Conservation (phyloP, 2,888 invertebrate species). For the Agriotes lineatus region DNA sequence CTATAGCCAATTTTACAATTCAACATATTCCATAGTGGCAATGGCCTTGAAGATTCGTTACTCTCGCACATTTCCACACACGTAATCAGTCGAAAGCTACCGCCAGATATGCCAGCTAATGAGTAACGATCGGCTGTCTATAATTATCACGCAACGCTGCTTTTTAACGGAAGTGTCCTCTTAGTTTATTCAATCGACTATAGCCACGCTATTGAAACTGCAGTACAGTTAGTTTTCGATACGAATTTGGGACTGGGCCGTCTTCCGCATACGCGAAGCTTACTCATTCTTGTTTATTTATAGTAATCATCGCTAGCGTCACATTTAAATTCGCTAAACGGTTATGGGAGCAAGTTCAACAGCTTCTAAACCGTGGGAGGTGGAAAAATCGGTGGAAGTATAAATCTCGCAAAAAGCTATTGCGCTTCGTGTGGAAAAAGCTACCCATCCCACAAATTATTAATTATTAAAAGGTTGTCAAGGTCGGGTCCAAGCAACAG, state of each 20-base stretch:
- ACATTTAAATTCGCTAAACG: no score
- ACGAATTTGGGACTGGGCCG: not conserved
- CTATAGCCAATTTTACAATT: no score
- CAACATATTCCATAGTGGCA: no score
- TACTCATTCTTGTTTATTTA: not conserved
- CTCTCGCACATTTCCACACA: not conserved
- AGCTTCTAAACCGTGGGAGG: no score
- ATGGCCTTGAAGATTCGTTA: slow-evolving; percentile 4
- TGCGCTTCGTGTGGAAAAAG: no score
- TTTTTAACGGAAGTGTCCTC: slow-evolving; percentile 5
- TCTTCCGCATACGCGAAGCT: not conserved
- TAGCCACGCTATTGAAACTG: not conserved
- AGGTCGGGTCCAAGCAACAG: no score
- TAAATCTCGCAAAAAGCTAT: no score
- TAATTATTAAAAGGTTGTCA: no score
- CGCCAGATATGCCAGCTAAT: not conserved
- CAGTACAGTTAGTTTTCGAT: slow-evolving; percentile 2
- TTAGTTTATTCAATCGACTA: not conserved
- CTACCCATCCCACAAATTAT: no score
- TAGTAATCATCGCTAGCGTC: no score
- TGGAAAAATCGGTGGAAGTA: no score
- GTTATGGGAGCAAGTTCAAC: no score
- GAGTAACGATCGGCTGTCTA: not conserved
- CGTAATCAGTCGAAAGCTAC: not conserved
- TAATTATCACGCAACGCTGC: slow-evolving; percentile 6